phyloP scores from a whole-genome alignment of 2,888 invertebrate species.

The Agriopis marginaria region DNA sequence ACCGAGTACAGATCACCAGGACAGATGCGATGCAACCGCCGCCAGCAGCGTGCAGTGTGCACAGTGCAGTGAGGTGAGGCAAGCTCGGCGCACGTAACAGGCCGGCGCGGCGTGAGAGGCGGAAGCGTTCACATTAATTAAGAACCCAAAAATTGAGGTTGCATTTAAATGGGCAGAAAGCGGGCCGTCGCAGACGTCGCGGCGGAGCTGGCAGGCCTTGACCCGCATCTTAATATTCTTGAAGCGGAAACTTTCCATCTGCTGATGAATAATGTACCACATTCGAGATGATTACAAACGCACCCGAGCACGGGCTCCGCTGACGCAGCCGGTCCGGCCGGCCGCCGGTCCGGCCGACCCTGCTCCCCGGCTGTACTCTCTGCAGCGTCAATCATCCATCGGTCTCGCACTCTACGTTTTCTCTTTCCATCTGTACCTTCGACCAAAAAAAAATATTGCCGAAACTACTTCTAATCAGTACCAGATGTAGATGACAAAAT shows the following conservation, averaged over 20 bases:
- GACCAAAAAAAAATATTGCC: too few species aligned
- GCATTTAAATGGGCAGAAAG: conserved; percentile 59
- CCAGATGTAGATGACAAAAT: too few species aligned
- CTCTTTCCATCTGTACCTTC: too few species aligned
- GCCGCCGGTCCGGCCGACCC: too few species aligned
- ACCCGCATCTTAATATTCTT: conserved; percentile 70
- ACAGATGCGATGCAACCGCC: neutral
- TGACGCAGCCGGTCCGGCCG: neutral
- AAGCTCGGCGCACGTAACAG: conserved; percentile 8
- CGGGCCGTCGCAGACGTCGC: conserved; percentile 42
- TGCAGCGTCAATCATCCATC: too few species aligned
- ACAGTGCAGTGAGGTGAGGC: neutral
- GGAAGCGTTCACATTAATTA: conserved; percentile 61
- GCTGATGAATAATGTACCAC: conserved; percentile 65
- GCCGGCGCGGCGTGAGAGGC: conserved; percentile 40
- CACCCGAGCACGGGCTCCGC: conserved; percentile 28
- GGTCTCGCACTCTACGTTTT: too few species aligned
- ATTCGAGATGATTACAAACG: conserved; percentile 43
- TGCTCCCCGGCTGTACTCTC: neutral
- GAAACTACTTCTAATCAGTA: too few species aligned
- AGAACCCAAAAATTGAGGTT: conserved; percentile 63
- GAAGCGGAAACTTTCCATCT: conserved; percentile 70
- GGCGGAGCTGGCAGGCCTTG: conserved; percentile 57
- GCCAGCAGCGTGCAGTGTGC: neutral
- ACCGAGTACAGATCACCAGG: too few species aligned